Evolutionary conservation across 2,113 vertebrate genomes (phyloP).

Genomic region (Oncorhynchus masou): DNA sequence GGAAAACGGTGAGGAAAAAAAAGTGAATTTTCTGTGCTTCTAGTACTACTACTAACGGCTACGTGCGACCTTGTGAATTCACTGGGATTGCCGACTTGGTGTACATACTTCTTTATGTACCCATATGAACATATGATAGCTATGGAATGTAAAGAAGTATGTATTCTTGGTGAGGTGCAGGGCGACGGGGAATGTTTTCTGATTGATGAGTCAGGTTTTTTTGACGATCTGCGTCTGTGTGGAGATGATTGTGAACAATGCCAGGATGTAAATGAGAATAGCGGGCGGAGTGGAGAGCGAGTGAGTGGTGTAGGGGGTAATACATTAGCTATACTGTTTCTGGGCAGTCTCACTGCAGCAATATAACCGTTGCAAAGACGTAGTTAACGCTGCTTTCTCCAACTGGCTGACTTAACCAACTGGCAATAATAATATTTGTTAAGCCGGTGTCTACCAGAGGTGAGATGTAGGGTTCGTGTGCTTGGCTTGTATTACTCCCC

Average conservation of each 20-base stretch:
- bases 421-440: too few relatives aligned
- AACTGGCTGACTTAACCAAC: slow-evolving; percentile 57
- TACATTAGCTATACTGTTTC: slow-evolving; percentile 74
- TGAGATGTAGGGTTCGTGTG: too few relatives aligned
- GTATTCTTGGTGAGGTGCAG: slow-evolving; percentile 92
- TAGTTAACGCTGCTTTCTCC: slow-evolving; percentile 55
- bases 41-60: slow-evolving; percentile 40
- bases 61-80: slow-evolving; percentile 53
- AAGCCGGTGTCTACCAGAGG: too few relatives aligned
- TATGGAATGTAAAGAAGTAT: slow-evolving; percentile 99
- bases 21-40: slow-evolving; percentile 13
- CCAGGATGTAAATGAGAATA: slow-evolving; percentile 28
- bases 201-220: not conserved
- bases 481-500: too few relatives aligned
- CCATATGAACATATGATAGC: slow-evolving; percentile 99
- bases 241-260: slow-evolving; percentile 31
- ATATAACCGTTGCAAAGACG: slow-evolving; percentile 58
- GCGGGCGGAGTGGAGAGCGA: slow-evolving; percentile 1
- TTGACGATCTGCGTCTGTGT: not conserved
- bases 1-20: slow-evolving; percentile 51
- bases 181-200: slow-evolving; percentile 21
- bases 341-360: slow-evolving; percentile 75
- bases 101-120: slow-evolving; percentile 99
- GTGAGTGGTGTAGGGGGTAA: slow-evolving; percentile 34
- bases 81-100: slow-evolving; percentile 82